Conservation (phyloP, 2,113 vertebrate genomes). For the Archilochus colubris region DNA sequence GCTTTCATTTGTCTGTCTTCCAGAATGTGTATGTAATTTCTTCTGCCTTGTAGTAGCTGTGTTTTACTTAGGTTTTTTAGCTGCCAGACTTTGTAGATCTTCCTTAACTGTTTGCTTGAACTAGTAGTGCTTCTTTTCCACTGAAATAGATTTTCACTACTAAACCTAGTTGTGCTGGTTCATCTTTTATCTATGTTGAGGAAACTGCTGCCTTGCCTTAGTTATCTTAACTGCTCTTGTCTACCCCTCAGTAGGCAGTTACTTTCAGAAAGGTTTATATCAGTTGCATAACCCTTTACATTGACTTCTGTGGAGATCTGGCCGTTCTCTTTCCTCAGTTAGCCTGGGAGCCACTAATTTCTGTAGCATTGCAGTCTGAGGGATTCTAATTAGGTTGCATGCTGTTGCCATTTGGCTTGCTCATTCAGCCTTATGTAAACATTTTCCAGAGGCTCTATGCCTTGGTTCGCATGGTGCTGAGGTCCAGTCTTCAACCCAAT, state of each 20-base stretch:
- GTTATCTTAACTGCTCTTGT: not conserved
- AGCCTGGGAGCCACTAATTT: not conserved
- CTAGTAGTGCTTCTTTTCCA: not conserved
- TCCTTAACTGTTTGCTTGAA: not conserved
- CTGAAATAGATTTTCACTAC: not conserved
- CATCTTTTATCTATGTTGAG: not conserved
- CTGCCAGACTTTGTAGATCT: not conserved
- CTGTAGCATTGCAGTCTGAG: not conserved
- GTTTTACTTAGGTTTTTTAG: not conserved
- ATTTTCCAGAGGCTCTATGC: not conserved
- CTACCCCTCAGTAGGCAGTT: not conserved
- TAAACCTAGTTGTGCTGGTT: not conserved
- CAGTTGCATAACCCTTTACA: not conserved
- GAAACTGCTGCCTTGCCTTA: not conserved
- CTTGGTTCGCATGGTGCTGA: fast-evolving
- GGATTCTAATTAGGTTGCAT: fast-evolving
- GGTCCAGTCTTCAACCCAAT: not conserved
- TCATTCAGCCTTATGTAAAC: not conserved
- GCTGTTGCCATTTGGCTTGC: not conserved
- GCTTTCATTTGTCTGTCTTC: not conserved
- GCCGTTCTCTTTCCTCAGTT: not conserved
- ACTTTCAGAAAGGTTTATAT: not conserved
- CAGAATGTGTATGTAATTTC: not conserved
- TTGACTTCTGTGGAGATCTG: not conserved
- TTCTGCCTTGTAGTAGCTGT: not conserved